Base-by-base conservation (phyloP, 2,113 vertebrate genomes). In the Menura novaehollandiae region DNA sequence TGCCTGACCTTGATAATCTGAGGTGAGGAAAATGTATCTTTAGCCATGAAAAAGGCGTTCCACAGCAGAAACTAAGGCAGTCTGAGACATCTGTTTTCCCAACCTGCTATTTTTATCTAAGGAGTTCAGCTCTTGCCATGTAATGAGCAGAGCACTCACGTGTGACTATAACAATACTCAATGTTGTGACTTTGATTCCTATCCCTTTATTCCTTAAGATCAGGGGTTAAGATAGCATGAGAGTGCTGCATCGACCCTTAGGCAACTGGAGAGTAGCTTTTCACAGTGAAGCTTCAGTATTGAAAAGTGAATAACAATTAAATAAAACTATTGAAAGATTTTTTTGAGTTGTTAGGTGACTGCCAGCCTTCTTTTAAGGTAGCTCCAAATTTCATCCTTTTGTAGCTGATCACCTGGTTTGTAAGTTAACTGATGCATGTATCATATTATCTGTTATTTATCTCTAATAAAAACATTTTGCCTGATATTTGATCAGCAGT, bases 91-190 rank as follows among this genome's bases (percentile, higher is more conserved):
- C 43, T 68, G 5, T 87, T 60, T 82, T 43, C 35, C 59, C 35
- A 43, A 2, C 0, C 2, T 17, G 21, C 23, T 71, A 0, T 23
- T 88, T 87, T 69, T 73, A 24, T 32, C 10, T 14, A 3, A 53
- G 21, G 30, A 46, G 13, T 49, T 18, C 13, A 37, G 8, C 21
- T 81, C n/a, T 85, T 55, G 39, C 28, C 9, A 1, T 41, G 23
- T n/a, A 47, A 49, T 14, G 26, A 78, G 51, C 41, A 71, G 78
- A 63, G 21, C 33, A 64, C 27, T 4, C 17, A 51, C 32, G 13
- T 0, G 0, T 0, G 4, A 12, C 15, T 87, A 0, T 22, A 35
- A 19, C 0, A 17, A 24, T 44, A 14, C 9, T 78, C 0, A 1
- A 5, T 30, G 21, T 18, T 66, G n/a, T 58, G 37, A 15, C 15